Percentiles rank a stretch among this genome's conserved stretches.
These are phyloP conservation scores for Heliconius sara DNA, from an alignment of 2,888 invertebrate species.

Conservation along the genomic window DNA sequence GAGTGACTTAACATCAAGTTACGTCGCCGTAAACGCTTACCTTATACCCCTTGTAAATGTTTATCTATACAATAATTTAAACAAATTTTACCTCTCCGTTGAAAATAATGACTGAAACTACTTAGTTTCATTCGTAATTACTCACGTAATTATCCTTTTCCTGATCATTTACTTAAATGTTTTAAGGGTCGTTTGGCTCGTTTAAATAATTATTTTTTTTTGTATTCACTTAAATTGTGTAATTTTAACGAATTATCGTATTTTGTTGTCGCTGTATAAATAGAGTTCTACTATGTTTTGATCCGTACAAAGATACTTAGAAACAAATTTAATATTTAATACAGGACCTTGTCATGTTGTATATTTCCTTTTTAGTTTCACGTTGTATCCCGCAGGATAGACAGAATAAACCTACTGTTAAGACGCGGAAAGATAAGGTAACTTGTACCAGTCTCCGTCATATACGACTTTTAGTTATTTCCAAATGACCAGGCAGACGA, in stretches of 20 bases:
- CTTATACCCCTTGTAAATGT: not conserved
- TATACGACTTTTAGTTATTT: no score
- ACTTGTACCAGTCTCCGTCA: no score
- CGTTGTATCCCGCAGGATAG: no score
- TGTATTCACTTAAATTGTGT: conserved; percentile 2
- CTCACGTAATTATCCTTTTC: conserved; percentile 14
- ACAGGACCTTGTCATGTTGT: no score
- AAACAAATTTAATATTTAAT: no score
- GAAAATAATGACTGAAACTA: conserved; percentile 3
- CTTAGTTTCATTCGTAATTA: conserved; percentile 18
- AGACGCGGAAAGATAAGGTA: no score
- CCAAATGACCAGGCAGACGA: no score
- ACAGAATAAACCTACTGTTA: no score
- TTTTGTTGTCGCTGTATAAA: not conserved
- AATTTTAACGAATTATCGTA: conserved; percentile 7
- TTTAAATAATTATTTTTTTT: conserved; percentile 15
- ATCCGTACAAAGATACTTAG: not conserved
- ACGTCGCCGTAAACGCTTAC: no score
- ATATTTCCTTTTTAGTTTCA: no score
- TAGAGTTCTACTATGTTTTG: not conserved
- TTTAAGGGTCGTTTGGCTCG: conserved; percentile 9
- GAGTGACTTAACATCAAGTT: not conserved
- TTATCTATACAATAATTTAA: conserved; percentile 2
- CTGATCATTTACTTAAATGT: conserved; percentile 20
- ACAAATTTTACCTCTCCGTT: not conserved